Percentiles rank a stretch among this genome's conserved stretches.
Evolutionary conservation across 2,113 vertebrate genomes (phyloP).

Genomic region (Epinephelus lanceolatus): DNA sequence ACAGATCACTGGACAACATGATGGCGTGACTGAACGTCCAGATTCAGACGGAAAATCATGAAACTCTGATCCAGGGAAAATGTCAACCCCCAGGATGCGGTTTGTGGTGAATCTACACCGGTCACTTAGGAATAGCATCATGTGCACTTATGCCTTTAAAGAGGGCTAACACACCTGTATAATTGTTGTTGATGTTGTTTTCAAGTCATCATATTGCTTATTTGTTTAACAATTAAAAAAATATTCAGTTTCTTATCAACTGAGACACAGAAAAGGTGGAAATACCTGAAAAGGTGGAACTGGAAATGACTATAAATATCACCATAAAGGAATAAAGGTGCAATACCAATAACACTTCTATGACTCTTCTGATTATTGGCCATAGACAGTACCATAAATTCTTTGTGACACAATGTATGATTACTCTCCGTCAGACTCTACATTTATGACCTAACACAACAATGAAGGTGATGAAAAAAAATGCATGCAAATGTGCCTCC

Average conservation of each 20-base stretch:
- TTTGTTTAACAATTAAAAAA: too few species aligned
- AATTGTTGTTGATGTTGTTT: not conserved
- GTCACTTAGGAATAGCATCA: not conserved
- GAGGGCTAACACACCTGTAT: not conserved
- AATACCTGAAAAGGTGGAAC: too few species aligned
- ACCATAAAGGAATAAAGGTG: too few species aligned
- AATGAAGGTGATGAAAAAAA: not conserved
- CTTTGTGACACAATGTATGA: too few species aligned
- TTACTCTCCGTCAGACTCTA: not conserved
- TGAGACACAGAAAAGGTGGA: too few species aligned
- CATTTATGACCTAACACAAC: not conserved
- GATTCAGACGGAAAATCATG: not conserved
- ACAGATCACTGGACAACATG: not conserved
- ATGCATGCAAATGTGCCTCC: not conserved
- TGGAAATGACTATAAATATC: too few species aligned
- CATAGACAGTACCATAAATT: not conserved
- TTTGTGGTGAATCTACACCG: not conserved
- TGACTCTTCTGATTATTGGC: not conserved
- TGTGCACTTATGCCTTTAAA: too few species aligned
- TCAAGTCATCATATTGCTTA: too few species aligned
- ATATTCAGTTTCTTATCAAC: too few species aligned
- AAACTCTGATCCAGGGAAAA: not conserved
- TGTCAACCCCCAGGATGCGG: not conserved
- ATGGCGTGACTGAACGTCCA: not conserved
- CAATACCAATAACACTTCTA: not conserved